Evolutionary conservation across 2,113 vertebrate genomes (phyloP).

Genomic region (Pavo muticus): DNA sequence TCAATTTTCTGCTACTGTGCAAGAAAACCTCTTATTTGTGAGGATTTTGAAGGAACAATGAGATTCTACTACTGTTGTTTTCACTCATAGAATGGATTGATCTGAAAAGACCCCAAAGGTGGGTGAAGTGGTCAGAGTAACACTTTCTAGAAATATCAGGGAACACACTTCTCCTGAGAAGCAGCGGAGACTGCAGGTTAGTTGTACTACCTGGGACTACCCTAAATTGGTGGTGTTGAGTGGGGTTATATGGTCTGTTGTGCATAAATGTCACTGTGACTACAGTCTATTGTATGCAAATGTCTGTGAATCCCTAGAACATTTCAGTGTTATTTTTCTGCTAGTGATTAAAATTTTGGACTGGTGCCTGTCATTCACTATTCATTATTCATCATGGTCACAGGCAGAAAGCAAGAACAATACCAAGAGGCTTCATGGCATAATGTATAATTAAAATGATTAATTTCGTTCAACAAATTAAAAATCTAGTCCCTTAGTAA

Average conservation of each 20-base stretch:
- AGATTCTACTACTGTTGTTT: background rate
- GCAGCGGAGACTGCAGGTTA: background rate
- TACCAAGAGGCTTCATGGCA: constrained; percentile 2
- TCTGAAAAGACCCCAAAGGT: background rate
- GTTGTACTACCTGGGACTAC: background rate
- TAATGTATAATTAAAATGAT: constrained; percentile 51
- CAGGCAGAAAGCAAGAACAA: constrained; percentile 50
- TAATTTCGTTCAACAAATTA: constrained; percentile 28
- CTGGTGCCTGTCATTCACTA: constrained; percentile 48
- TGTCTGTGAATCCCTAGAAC: background rate
- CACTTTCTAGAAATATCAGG: background rate
- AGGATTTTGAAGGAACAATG: background rate
- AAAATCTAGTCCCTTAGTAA: constrained; percentile 4
- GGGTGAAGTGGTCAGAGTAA: background rate
- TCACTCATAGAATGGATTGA: background rate
- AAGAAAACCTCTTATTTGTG: background rate
- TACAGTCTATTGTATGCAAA: constrained; percentile 9
- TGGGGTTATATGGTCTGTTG: background rate
- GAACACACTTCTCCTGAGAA: background rate
- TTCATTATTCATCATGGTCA: constrained; percentile 19
- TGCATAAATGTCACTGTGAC: background rate
- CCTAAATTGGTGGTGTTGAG: background rate
- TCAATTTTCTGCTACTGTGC: background rate
- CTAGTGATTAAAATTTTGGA: constrained; percentile 54
- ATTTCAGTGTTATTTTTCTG: constrained; percentile 32